Evolutionary conservation across 2,888 invertebrate genomes (phyloP).

Genomic region (Drosophila paramelanica): DNA sequence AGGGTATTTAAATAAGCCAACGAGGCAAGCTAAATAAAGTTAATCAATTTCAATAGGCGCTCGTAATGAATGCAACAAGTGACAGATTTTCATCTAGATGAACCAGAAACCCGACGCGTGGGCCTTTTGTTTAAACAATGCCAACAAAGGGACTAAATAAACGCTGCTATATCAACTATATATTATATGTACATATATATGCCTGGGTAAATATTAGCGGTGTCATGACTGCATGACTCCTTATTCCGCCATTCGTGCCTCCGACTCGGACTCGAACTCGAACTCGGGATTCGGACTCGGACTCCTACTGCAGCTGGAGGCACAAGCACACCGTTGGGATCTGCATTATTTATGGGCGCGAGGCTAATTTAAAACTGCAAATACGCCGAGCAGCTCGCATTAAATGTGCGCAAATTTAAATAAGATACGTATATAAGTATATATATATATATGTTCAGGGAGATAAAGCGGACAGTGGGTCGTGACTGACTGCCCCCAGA

Average conservation of each 20-base stretch:
- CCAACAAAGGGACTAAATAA: slow-evolving; percentile 31
- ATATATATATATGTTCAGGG: slow-evolving; percentile 8
- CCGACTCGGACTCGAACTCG: background rate
- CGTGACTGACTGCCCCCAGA: slow-evolving; percentile 3
- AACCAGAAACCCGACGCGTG: slow-evolving; percentile 42
- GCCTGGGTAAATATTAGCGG: slow-evolving; percentile 22
- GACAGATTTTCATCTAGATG: slow-evolving; percentile 62
- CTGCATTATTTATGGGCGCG: slow-evolving; percentile 65
- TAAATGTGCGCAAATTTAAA: slow-evolving; percentile 44
- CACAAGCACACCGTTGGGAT: slow-evolving; percentile 65
- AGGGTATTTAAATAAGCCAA: slow-evolving; percentile 44
- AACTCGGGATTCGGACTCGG: background rate
- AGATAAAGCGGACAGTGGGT: slow-evolving; percentile 4
- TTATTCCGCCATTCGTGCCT: background rate
- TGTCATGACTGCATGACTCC: slow-evolving; percentile 1
- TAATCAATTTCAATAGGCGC: slow-evolving; percentile 73
- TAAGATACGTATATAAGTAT: slow-evolving; percentile 27
- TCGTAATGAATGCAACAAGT: slow-evolving; percentile 59
- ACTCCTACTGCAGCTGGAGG: slow-evolving; percentile 18
- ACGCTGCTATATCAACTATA: slow-evolving; percentile 8
- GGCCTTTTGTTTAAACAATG: slow-evolving; percentile 44
- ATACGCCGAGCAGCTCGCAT: slow-evolving; percentile 22
- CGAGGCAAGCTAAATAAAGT: slow-evolving; percentile 71
- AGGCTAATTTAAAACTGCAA: slow-evolving; percentile 56
- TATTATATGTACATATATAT: slow-evolving; percentile 9